Conservation (phyloP, 1,140 invertebrate species). For the Anoplolepis gracilipes region DNA sequence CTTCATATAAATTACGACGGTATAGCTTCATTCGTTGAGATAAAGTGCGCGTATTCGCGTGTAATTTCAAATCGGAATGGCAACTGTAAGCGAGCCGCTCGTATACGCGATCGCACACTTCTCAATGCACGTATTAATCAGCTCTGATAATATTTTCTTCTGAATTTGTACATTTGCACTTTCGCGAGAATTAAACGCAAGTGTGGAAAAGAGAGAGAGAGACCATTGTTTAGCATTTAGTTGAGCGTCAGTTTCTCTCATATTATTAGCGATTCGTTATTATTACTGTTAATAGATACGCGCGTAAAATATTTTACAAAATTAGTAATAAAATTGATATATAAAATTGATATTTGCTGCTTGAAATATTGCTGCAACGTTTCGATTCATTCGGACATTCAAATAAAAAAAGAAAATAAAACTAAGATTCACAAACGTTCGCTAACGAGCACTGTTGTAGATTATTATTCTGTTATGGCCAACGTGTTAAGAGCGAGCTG, state of each 20-base stretch:
- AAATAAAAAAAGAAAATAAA: background rate
- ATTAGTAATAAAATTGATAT: conserved; percentile 3
- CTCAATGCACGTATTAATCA: conserved; percentile 39
- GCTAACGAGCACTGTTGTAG: background rate
- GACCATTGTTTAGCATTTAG: conserved; percentile 19
- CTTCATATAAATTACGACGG: conserved; percentile 64
- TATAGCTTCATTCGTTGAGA: conserved; percentile 66
- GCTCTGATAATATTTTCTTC: conserved; percentile 21
- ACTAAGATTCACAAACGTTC: conserved; percentile 16
- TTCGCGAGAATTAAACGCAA: conserved; percentile 17
- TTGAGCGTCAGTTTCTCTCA: conserved; percentile 13
- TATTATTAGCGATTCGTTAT: conserved; percentile 20
- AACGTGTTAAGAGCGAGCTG: conserved; percentile 43
- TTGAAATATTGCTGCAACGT: background rate
- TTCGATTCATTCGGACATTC: background rate
- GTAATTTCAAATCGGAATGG: conserved; percentile 41
- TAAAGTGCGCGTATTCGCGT: conserved; percentile 20
- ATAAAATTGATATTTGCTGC: background rate
- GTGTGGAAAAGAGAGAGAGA: conserved; percentile 12
- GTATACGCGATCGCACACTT: background rate
- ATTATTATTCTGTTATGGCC: conserved; percentile 12
- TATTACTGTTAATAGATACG: background rate
- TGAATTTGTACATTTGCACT: conserved; percentile 37
- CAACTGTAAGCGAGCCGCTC: conserved; percentile 20
- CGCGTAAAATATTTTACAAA: background rate